A percentile compares a stretch with the other conserved stretches of the same genome.
Conservation (phyloP, 1,140 invertebrate species). For the Hypothenemus hampei region DNA sequence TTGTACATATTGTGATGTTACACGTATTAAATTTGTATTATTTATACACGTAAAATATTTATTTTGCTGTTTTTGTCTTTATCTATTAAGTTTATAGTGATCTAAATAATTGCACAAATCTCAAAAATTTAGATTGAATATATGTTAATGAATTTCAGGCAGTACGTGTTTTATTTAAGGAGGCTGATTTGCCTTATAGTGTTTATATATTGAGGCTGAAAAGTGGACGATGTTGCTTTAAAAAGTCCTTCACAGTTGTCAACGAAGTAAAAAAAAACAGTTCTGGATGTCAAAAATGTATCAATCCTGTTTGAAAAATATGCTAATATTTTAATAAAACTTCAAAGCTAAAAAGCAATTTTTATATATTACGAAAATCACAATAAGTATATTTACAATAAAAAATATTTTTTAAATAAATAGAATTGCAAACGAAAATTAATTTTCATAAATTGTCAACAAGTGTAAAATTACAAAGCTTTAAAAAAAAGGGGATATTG, state of each 20-base stretch:
- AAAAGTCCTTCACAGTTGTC: too few species aligned
- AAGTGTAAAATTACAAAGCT: background rate
- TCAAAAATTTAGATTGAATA: too few species aligned
- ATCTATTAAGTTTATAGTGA: constrained; percentile 13
- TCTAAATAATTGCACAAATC: constrained; percentile 7
- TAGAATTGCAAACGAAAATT: constrained; percentile 12
- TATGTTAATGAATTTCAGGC: too few species aligned
- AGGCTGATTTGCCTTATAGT: too few species aligned
- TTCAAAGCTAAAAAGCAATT: constrained; percentile 20
- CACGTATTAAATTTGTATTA: background rate
- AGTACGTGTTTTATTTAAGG: too few species aligned
- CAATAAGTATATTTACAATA: constrained; percentile 26
- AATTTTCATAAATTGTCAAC: constrained; percentile 1
- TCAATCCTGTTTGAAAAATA: too few species aligned
- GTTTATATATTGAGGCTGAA: too few species aligned
- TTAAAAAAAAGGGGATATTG: constrained; percentile 7
- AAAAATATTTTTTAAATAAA: constrained; percentile 17
- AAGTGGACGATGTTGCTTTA: too few species aligned
- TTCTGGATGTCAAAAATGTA: too few species aligned
- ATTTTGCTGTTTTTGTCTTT: constrained; percentile 10
- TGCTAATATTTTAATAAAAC: constrained; percentile 2
- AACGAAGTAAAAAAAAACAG: too few species aligned
- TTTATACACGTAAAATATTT: constrained; percentile 12
- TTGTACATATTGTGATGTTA: constrained; percentile 15
- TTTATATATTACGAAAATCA: constrained; percentile 22